phyloP scores from a whole-genome alignment of 2,888 invertebrate species.

The Brenthis ino region DNA sequence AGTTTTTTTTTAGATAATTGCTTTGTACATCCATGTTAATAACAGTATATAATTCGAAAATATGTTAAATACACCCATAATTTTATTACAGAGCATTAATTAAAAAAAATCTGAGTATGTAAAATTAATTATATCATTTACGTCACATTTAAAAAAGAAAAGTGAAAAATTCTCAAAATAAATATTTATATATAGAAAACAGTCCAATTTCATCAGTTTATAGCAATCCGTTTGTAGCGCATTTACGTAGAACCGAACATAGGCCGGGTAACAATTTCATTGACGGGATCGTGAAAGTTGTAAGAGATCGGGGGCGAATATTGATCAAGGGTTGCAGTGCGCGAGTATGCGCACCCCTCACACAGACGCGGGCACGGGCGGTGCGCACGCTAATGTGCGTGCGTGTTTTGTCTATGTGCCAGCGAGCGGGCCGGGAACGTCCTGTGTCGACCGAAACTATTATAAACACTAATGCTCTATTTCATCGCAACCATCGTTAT shows the following conservation, averaged over 20 bases:
- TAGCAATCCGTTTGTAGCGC: background rate
- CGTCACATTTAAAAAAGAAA: too few relatives aligned
- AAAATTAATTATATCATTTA: too few relatives aligned
- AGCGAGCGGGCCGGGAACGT: slow-evolving; percentile 48
- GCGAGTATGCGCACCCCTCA: slow-evolving; percentile 57
- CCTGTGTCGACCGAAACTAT: slow-evolving; percentile 49
- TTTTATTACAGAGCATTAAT: too few relatives aligned
- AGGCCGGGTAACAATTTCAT: slow-evolving; percentile 49
- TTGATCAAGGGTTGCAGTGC: slow-evolving; percentile 70
- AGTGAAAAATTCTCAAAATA: too few relatives aligned
- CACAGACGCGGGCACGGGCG: slow-evolving; percentile 43
- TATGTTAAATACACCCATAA: too few relatives aligned
- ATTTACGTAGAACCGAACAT: slow-evolving; percentile 29
- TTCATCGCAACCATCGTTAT: slow-evolving; percentile 39
- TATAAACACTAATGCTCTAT: slow-evolving; percentile 53
- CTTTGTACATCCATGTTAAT: too few relatives aligned
- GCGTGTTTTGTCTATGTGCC: slow-evolving; percentile 56
- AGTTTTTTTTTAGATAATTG: too few relatives aligned
- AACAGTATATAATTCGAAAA: too few relatives aligned
- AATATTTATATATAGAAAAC: too few relatives aligned
- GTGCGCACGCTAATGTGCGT: slow-evolving; percentile 45
- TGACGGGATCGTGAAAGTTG: slow-evolving; percentile 61
- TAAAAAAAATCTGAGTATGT: too few relatives aligned
- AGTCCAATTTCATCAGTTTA: background rate
- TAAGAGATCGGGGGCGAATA: slow-evolving; percentile 66